Base-by-base conservation (phyloP, 1,140 invertebrate genomes). In the Brachionus manjavacas region DNA sequence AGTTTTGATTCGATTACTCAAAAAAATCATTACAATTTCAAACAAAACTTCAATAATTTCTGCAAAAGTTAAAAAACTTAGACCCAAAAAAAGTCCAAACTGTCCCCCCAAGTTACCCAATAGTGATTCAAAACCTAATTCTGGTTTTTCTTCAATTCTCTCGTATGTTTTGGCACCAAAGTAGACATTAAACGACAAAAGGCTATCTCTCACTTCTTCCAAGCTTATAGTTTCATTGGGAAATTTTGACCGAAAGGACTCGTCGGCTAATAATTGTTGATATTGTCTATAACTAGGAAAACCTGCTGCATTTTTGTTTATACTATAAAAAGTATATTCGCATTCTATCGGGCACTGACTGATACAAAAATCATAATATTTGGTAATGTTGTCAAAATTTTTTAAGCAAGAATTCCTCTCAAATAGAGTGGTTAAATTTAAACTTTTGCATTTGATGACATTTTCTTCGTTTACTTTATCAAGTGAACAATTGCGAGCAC, bases 61-160 rank as follows among this genome's bases (percentile, higher is more conserved):
- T 4, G 64, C 79, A 81, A 68, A 60, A 64, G 20, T 64, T n/a
- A 81, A 55, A 41, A 81, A 41, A 81, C 79, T 81, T 4, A 81
- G n/a, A 35, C 79, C 79, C 25, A 81, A 41, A 81, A 81, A 81
- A 20, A 81, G 52, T 0, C 79, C 79, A 41, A 81, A 28, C 16
- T 81, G 52, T 16, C 79, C 79, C 12, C 79, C 79, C 14, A 81
- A 23, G 14, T 25, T 81, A 3, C 49, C 49, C 7, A 81, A 16
- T 4, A 81, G 14, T 14, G 49, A 4, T 41, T 14, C 35, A 28
- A 43, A 60, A 23, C 23, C 39, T 12, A 43, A 35, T 46, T 43
- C 52, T 12, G 55, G 1, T 43, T 16, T 23, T 81, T 81, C 79
- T 35, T 20, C 7, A 28, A 76, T 49, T 81, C 20, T 81, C 39